Evolutionary conservation across 2,797 vertebrate genomes (phyloP).

Genomic region (Lagodon rhomboides): DNA sequence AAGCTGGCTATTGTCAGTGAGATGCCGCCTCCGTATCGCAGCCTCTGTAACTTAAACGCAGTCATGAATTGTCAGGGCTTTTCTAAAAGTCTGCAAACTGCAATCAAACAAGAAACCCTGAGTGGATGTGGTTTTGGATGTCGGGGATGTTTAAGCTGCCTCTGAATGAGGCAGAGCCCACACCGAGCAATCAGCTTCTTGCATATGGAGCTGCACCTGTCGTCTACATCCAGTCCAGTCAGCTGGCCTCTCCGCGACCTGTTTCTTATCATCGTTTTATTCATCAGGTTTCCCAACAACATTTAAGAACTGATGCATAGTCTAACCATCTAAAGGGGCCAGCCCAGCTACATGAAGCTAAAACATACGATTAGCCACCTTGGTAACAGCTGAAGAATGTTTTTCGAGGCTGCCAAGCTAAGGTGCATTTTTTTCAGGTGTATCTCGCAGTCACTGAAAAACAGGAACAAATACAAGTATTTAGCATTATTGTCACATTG

Average conservation of each 20-base stretch:
- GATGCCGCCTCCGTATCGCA: neutral
- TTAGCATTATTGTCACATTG: neutral
- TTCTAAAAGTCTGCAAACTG: constrained; percentile 6
- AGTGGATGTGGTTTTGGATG: neutral
- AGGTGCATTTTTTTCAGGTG: neutral
- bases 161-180: constrained; percentile 25
- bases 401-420: neutral
- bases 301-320: constrained; percentile 34
- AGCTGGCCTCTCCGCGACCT: constrained; percentile 25
- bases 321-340: constrained; percentile 11
- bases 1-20: neutral
- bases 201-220: constrained; percentile 71
- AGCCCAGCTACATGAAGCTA: constrained; percentile 1
- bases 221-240: constrained; percentile 35
- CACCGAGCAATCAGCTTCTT: constrained; percentile 31
- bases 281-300: constrained; percentile 34
- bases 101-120: neutral
- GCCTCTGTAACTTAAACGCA: neutral
- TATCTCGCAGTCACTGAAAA: neutral
- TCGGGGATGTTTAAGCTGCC: constrained; percentile 25
- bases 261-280: constrained; percentile 39
- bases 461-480: neutral
- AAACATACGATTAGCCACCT: constrained; percentile 18
- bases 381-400: neutral
- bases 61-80: neutral